These are phyloP conservation scores for Ispidina picta DNA, from an alignment of 2,797 vertebrate genomes.

Conservation along the genomic window DNA sequence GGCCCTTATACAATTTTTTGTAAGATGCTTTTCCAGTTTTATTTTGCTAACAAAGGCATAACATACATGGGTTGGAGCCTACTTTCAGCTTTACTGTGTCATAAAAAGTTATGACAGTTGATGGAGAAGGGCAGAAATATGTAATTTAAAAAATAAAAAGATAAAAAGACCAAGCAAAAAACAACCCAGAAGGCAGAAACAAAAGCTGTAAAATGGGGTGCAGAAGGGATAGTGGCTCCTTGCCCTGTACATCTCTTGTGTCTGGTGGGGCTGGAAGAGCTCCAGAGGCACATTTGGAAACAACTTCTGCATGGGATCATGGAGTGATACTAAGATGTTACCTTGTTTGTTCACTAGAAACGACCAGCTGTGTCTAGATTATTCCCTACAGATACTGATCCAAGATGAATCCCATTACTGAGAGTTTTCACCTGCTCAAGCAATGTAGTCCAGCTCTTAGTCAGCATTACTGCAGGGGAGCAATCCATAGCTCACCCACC, in stretches of 20 bases:
- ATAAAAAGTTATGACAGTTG: background rate
- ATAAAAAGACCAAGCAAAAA: background rate
- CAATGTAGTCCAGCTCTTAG: background rate
- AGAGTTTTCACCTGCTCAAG: background rate
- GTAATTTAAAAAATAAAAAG: background rate
- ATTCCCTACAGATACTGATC: background rate
- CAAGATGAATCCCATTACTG: background rate
- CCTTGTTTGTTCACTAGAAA: background rate
- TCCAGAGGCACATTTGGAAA: background rate
- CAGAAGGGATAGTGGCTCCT: background rate
- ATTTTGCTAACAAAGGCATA: slow-evolving; percentile 14
- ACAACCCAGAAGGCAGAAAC: background rate
- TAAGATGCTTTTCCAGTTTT: slow-evolving; percentile 5
- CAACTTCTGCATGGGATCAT: accelerated
- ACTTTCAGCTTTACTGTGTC: background rate
- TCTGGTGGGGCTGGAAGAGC: background rate
- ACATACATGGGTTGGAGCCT: background rate
- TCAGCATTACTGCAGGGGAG: background rate
- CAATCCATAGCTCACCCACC: background rate
- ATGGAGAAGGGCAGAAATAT: background rate
- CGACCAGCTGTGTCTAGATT: background rate
- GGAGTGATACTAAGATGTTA: background rate
- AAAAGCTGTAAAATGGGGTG: background rate
- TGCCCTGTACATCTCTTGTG: background rate
- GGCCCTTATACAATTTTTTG: background rate